Evolutionary conservation across 2,113 vertebrate species (phyloP).

Genomic region (Bujurquina vittata): DNA sequence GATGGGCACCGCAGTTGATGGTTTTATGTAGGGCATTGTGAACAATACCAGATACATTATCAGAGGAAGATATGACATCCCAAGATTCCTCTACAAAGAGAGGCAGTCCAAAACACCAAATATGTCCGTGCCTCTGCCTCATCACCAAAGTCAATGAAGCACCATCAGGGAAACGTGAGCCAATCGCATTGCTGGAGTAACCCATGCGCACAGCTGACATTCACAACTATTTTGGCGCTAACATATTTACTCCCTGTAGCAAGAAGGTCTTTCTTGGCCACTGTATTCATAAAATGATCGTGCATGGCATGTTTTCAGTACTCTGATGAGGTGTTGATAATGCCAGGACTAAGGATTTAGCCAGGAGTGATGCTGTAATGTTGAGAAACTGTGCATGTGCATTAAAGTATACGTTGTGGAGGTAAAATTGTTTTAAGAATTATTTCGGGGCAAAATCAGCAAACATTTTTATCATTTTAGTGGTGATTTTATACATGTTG

Average conservation of each 20-base stretch:
- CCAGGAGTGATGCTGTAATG: background rate
- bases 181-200: background rate
- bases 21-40: background rate
- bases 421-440: background rate
- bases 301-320: background rate
- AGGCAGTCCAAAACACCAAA: background rate
- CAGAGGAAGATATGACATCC: background rate
- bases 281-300: background rate
- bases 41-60: background rate
- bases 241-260: background rate
- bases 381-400: background rate
- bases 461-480: background rate
- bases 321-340: background rate
- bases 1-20: no score
- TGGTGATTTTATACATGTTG: background rate
- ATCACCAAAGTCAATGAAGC: background rate
- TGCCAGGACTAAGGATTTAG: background rate
- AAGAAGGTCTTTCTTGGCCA: background rate
- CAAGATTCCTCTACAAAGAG: background rate
- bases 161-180: no score
- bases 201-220: background rate
- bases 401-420: no score
- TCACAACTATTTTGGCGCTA: background rate
- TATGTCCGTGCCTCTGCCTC: background rate
- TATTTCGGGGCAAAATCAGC: background rate